A percentile compares a stretch with the other conserved stretches of the same genome.
phyloP scores from a whole-genome alignment of 2,797 vertebrate genomes.

The Malacoctenus gilli region DNA sequence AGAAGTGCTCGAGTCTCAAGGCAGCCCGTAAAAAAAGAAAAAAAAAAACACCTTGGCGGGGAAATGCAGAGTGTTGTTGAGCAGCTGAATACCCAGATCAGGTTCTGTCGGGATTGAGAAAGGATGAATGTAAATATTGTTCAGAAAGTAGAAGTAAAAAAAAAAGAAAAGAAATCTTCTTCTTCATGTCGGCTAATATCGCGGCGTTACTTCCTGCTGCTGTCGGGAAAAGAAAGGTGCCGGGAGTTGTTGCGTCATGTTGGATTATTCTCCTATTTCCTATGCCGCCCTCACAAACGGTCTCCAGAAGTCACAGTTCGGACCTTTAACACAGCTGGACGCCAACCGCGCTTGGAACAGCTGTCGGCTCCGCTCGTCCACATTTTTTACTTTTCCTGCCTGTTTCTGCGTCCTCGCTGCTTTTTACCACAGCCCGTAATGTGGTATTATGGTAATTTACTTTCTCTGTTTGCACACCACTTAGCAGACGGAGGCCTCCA shows the following conservation, averaged over 20 bases:
- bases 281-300: no score
- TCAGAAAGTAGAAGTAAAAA: background rate
- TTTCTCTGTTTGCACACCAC: constrained; percentile 58
- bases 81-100: background rate
- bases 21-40: no score
- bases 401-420: constrained; percentile 35
- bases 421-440: constrained; percentile 35
- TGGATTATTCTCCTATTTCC: no score
- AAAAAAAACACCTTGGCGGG: background rate
- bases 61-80: background rate
- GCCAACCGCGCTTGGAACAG: constrained; percentile 22
- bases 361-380: constrained; percentile 30
- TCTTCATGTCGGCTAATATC: no score
- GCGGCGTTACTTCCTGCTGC: no score
- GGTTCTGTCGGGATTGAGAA: background rate
- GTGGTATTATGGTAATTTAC: constrained; percentile 57
- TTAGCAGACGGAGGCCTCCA: constrained; percentile 37
- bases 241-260: no score
- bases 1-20: background rate
- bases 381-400: constrained; percentile 18
- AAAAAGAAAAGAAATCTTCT: no score
- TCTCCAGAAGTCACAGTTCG: constrained; percentile 37
- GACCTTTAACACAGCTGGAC: constrained; percentile 17
- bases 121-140: background rate
- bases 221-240: no score